Percentiles rank a stretch among this genome's conserved stretches.
phyloP scores from a whole-genome alignment of 1,140 invertebrate genomes.

The Archegozetes longisetosus region DNA sequence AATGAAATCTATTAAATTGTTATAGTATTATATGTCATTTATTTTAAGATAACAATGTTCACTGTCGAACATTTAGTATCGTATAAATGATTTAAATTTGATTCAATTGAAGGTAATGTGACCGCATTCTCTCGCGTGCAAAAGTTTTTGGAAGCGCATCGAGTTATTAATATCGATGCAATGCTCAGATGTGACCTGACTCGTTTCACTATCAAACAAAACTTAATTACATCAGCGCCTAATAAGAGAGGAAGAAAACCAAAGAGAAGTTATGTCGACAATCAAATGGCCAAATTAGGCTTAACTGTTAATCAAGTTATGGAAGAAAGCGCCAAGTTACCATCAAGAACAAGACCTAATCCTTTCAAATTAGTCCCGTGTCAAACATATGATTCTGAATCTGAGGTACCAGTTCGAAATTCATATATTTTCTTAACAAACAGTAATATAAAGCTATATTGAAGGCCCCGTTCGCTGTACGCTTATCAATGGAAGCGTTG shows the following conservation, averaged over 20 bases:
- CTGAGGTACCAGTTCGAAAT: neutral
- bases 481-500: conserved; percentile 39
- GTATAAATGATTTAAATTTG: too few relatives aligned
- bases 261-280: neutral
- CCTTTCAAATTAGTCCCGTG: neutral
- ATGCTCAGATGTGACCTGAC: neutral
- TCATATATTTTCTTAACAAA: too few relatives aligned
- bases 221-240: neutral
- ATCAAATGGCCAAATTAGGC: neutral
- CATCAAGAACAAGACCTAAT: neutral
- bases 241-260: neutral
- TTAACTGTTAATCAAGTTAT: neutral
- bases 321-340: neutral
- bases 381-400: neutral
- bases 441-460: neutral
- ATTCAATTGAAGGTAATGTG: too few relatives aligned
- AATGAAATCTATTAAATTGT: too few relatives aligned
- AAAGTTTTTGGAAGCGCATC: neutral
- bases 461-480: conserved; percentile 43
- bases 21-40: too few relatives aligned
- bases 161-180: neutral
- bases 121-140: neutral
- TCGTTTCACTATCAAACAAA: neutral
- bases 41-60: too few relatives aligned
- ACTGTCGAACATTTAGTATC: too few relatives aligned